A percentile compares a stretch with the other conserved stretches of the same genome.
Conservation (phyloP, 2,888 invertebrate genomes). For the Tenthredo livida region DNA sequence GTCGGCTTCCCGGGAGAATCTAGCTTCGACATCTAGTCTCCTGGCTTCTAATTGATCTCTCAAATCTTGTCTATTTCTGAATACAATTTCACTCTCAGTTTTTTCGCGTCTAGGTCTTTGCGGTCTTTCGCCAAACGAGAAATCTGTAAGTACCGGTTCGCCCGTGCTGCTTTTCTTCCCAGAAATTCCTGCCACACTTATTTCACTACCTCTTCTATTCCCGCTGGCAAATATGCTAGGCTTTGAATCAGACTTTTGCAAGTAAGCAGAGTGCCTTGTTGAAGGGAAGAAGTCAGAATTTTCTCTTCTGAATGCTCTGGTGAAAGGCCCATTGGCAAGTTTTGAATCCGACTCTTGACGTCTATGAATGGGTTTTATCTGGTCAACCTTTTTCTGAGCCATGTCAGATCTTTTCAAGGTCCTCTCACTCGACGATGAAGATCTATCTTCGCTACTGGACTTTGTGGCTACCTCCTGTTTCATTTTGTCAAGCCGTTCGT, state of each 20-base stretch:
- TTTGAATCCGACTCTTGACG: conserved; percentile 88
- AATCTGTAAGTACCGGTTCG: conserved; percentile 87
- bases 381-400: conserved; percentile 79
- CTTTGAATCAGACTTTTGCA: conserved; percentile 80
- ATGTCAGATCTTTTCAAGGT: conserved; percentile 68
- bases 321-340: conserved; percentile 84
- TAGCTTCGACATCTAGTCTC: conserved; percentile 78
- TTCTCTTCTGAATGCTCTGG: conserved; percentile 89
- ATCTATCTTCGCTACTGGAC: conserved; percentile 67
- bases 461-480: conserved; percentile 77
- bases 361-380: conserved; percentile 79
- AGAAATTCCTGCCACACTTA: conserved; percentile 76
- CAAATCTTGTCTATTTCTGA: conserved; percentile 83
- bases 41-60: conserved; percentile 79
- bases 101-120: conserved; percentile 89
- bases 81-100: conserved; percentile 93
- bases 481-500: conserved; percentile 76
- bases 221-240: conserved; percentile 83
- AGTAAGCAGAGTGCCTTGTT: conserved; percentile 88
- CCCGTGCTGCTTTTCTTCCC: conserved; percentile 80
- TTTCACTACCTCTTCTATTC: conserved; percentile 82
- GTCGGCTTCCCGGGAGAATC: conserved; percentile 77
- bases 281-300: conserved; percentile 92
- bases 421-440: conserved; percentile 67
- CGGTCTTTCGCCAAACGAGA: conserved; percentile 79